Evolutionary conservation across 2,888 invertebrate genomes (phyloP).

Genomic region (Meandrusa payeni): DNA sequence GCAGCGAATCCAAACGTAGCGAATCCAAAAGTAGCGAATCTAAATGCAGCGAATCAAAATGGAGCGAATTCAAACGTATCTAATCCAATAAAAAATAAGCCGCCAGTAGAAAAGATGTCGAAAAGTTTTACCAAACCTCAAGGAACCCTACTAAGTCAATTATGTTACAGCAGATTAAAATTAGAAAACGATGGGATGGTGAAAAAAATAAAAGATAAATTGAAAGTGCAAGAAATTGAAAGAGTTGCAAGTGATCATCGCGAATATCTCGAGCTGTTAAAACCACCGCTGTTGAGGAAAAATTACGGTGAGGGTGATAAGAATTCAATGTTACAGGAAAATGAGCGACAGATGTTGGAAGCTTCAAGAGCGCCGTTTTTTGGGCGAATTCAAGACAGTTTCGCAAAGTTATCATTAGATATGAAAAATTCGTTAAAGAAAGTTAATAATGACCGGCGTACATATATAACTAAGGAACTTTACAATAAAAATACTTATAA

Average conservation of each 20-base stretch:
- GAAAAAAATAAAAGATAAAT: conserved; percentile 19
- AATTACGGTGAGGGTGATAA: conserved; percentile 15
- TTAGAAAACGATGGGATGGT: conserved; percentile 4
- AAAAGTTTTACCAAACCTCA: conserved; percentile 21
- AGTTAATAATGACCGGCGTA: conserved; percentile 17
- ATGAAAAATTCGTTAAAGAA: conserved; percentile 13
- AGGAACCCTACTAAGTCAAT: conserved; percentile 9
- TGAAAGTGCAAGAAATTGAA: conserved; percentile 4
- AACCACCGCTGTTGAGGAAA: conserved; percentile 33
- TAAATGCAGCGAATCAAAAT: too few species aligned
- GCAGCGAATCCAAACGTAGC: too few species aligned
- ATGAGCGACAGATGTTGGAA: conserved; percentile 4
- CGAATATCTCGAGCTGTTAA: conserved; percentile 39
- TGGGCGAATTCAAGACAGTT: conserved; percentile 8
- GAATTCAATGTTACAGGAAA: conserved; percentile 6
- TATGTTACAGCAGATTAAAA: conserved; percentile 9
- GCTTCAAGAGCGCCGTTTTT: conserved; percentile 1
- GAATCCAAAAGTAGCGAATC: too few species aligned
- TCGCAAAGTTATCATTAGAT: conserved; percentile 16
- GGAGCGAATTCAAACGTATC: too few species aligned
- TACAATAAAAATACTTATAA: conserved; percentile 18
- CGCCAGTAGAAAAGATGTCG: not conserved
- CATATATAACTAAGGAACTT: conserved; percentile 14
- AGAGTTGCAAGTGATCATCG: conserved; percentile 25
- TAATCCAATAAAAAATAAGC: conserved; percentile 12